A percentile compares a stretch with the other conserved stretches of the same genome.
These are phyloP conservation scores for Neoaliturus tenellus DNA, from an alignment of 2,888 invertebrate genomes.

Conservation along the genomic window DNA sequence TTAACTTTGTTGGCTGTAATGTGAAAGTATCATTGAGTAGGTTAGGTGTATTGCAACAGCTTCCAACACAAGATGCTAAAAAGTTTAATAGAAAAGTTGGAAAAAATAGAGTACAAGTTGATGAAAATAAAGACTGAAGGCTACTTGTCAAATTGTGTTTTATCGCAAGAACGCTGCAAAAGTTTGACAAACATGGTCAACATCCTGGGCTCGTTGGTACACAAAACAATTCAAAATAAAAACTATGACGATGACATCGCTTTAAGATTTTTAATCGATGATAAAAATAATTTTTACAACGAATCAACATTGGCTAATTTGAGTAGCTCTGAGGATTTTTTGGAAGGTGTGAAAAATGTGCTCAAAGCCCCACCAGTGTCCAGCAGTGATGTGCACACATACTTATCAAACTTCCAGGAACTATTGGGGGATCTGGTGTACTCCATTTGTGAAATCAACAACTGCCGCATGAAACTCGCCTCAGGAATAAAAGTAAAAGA, in stretches of 20 bases:
- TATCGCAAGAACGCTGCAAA: background rate
- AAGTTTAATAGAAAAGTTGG: constrained; percentile 34
- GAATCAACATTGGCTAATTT: background rate
- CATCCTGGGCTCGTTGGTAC: background rate
- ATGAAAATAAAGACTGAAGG: background rate
- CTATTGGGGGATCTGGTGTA: constrained; percentile 11
- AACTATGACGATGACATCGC: constrained; percentile 29
- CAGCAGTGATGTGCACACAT: background rate
- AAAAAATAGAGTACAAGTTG: background rate
- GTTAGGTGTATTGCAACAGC: background rate
- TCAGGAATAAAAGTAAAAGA: constrained; percentile 23
- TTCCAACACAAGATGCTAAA: constrained; percentile 42
- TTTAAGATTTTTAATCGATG: background rate
- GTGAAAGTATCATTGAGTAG: background rate
- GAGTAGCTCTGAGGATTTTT: background rate
- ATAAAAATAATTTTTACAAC: background rate
- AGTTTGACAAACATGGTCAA: constrained; percentile 2
- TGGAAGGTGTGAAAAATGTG: background rate
- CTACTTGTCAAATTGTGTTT: background rate
- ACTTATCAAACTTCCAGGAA: background rate
- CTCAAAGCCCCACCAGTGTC: background rate
- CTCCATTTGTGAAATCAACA: constrained; percentile 18
- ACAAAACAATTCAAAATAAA: constrained; percentile 1
- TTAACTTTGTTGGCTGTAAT: background rate
- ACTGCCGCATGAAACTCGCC: background rate